phyloP scores from a whole-genome alignment of 2,113 vertebrate genomes.

The Symphodus melops region DNA sequence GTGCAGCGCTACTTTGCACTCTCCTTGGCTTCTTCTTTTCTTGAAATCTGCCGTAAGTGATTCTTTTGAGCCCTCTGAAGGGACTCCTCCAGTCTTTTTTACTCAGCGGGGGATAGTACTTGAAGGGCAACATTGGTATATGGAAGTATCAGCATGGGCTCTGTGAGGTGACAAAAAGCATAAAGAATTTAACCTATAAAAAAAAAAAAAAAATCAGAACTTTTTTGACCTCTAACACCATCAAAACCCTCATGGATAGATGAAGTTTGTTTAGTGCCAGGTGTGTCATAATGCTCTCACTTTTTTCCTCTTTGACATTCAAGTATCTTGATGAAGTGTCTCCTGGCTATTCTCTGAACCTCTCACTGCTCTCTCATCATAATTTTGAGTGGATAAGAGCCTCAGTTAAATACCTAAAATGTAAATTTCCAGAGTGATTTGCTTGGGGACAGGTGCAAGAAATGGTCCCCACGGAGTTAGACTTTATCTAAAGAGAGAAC shows the following conservation, averaged over 20 bases:
- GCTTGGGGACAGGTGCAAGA: constrained; percentile 22
- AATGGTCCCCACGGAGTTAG: constrained; percentile 28
- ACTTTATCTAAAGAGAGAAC: constrained; percentile 23
- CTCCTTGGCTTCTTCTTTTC: constrained; percentile 48
- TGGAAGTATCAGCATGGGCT: constrained; percentile 16
- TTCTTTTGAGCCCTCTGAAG: constrained; percentile 18
- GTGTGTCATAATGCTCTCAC: neutral
- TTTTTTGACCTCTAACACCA: constrained; percentile 17
- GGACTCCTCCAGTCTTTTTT: constrained; percentile 16
- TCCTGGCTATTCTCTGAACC: constrained; percentile 22
- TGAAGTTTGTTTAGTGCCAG: constrained; percentile 7
- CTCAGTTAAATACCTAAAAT: constrained; percentile 39
- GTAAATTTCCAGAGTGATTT: constrained; percentile 30
- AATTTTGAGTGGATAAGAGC: constrained; percentile 30
- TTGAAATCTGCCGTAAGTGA: constrained; percentile 46
- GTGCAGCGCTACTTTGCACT: constrained; percentile 25
- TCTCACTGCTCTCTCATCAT: constrained; percentile 14
- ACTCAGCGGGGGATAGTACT: constrained; percentile 34
- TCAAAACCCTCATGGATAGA: constrained; percentile 3
- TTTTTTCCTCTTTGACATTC: constrained; percentile 12
- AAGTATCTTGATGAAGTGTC: constrained; percentile 24
- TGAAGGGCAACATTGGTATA: constrained; percentile 22
- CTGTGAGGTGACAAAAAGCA: neutral
- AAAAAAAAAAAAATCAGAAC: constrained; percentile 11
- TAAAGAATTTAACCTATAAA: constrained; percentile 10